A percentile compares a stretch with the other conserved stretches of the same genome.
Conservation (phyloP, 2,888 invertebrate genomes). For the Leucophenga montana region DNA sequence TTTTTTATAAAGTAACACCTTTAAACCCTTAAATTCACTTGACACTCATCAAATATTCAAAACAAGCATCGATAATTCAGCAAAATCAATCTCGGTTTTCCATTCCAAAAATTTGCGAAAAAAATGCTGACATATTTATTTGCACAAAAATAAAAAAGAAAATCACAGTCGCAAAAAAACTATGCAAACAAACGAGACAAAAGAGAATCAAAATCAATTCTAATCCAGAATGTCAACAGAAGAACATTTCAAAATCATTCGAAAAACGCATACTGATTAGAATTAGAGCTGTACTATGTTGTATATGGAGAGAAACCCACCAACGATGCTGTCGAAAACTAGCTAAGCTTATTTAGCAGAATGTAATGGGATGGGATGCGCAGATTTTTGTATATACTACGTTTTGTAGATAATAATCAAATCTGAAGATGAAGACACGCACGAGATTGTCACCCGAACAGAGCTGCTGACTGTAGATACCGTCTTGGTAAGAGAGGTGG, state of each 20-base stretch:
- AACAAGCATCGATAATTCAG: slow-evolving; percentile 58
- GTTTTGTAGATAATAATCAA: slow-evolving; percentile 14
- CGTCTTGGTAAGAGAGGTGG: too few relatives aligned
- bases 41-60: slow-evolving; percentile 62
- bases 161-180: slow-evolving; percentile 22
- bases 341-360: slow-evolving; percentile 11
- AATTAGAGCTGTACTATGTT: neutral
- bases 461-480: too few relatives aligned
- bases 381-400: neutral
- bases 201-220: slow-evolving; percentile 45
- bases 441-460: slow-evolving; percentile 1
- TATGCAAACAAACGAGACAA: slow-evolving; percentile 35
- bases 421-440: slow-evolving; percentile 15
- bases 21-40: neutral
- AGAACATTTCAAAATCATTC: slow-evolving; percentile 34
- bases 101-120: slow-evolving; percentile 49
- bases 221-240: slow-evolving; percentile 67
- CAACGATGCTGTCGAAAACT: neutral
- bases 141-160: slow-evolving; percentile 36
- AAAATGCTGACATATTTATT: slow-evolving; percentile 26
- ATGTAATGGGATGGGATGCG: neutral
- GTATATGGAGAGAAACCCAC: too few relatives aligned
- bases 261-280: slow-evolving; percentile 57
- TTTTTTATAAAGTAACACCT: too few relatives aligned
- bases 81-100: slow-evolving; percentile 54